Base-by-base conservation (phyloP, 2,888 invertebrate genomes). In the Apoda limacodes region DNA sequence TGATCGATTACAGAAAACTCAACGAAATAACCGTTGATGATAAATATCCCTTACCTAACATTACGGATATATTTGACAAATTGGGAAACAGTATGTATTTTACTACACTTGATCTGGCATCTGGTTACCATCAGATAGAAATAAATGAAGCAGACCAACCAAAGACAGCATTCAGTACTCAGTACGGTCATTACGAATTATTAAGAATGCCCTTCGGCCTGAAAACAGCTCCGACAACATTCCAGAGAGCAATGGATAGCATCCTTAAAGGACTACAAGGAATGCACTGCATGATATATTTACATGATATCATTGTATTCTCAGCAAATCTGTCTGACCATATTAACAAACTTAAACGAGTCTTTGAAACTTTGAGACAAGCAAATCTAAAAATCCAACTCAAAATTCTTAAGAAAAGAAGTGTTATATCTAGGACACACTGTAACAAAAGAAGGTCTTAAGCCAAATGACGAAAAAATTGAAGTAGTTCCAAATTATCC, bases 361-460 rank as follows among this genome's bases (percentile, higher is more conserved):
- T 52, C 13, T 49, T 54, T 25, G 14, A 38, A 4, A 38, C 36
- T 30, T 29, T 54, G 11, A 9, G 40, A 13, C 5, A 36, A 22
- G n/a, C 5, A 30, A 30, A 32, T 34, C 6, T 39, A 30, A 29
- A 48, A 35, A 10, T 52, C 2, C 30, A 47, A 48, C 36, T 48
- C 48, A 9, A 48, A 52, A 36, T 53, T 51, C 22, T 24, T 53
- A 24, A 23, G 37, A 13, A 43, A 35, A 23, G 42, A 50, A 37
- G 48, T 60, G 1, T 36, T 42, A 6, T 60, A 46, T 30, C 29
- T 61, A 14, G 58, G 58, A 2, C 56, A 53, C 23, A 43, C 52
- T 3, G 45, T 60, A 10, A 46, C 49, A n/a, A 32, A 37, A 5
- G 44, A 55, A 11, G 53, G 50, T n/a, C 41, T 54, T 7, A 45